phyloP scores from a whole-genome alignment of 2,888 invertebrate genomes.

The Spilarctia lutea region DNA sequence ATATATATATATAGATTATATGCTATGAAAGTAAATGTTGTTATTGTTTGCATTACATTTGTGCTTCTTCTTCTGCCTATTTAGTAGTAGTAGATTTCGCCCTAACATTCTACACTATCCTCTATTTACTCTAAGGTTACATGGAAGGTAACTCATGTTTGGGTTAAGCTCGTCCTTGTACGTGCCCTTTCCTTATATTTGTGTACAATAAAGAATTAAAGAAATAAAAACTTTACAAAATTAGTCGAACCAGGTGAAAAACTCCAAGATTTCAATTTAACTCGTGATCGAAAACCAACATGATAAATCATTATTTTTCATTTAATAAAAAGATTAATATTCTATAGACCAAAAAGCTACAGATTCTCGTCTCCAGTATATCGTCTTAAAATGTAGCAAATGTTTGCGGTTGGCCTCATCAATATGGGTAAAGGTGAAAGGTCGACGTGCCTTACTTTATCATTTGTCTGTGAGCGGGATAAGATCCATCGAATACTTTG shows the following conservation, averaged over 20 bases:
- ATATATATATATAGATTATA: too few species aligned
- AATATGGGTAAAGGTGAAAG: slow-evolving; percentile 21
- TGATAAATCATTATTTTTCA: background rate
- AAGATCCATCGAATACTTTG: slow-evolving; percentile 4
- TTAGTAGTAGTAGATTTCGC: too few species aligned
- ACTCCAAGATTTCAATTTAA: background rate
- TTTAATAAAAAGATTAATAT: background rate
- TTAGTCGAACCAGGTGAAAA: background rate
- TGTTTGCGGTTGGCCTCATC: slow-evolving; percentile 15
- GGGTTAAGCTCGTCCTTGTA: too few species aligned
- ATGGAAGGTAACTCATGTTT: too few species aligned
- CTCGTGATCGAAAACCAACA: background rate
- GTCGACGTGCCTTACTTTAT: background rate
- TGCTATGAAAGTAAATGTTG: too few species aligned
- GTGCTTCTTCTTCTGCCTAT: too few species aligned
- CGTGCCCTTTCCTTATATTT: too few species aligned
- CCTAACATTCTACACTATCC: too few species aligned
- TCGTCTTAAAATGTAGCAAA: background rate
- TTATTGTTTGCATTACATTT: too few species aligned
- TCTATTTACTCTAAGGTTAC: too few species aligned
- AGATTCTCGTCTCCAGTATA: background rate
- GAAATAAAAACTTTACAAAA: background rate
- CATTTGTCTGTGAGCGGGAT: slow-evolving; percentile 12
- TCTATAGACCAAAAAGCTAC: background rate
- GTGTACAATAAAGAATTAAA: too few species aligned